Evolutionary conservation across 2,888 invertebrate species (phyloP).

Genomic region (Plagiodera versicolora): DNA sequence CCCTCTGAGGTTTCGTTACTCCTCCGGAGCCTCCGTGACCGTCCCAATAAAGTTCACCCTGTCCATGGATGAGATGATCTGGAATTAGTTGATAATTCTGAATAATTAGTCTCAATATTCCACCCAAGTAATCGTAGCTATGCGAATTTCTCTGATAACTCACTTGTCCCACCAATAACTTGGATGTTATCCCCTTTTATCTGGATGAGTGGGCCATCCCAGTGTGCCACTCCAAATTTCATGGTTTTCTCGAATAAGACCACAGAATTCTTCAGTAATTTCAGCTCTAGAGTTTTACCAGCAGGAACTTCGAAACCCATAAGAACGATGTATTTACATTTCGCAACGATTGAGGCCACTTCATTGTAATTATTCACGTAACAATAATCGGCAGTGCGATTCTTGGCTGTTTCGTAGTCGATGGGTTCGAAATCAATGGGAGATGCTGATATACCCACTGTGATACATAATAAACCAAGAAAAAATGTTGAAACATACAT

Average conservation of each 20-base stretch:
- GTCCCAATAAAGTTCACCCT: constrained; percentile 34
- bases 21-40: constrained; percentile 32
- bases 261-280: background rate
- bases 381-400: background rate
- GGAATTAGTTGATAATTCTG: too few relatives aligned
- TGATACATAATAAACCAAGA: too few relatives aligned
- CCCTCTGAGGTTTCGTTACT: constrained; percentile 33
- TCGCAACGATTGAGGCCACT: background rate
- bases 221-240: constrained; percentile 11
- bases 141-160: too few relatives aligned
- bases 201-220: constrained; percentile 16
- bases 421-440: background rate
- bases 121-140: too few relatives aligned
- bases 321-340: constrained; percentile 1
- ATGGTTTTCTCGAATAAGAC: constrained; percentile 5
- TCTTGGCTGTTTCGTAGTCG: background rate
- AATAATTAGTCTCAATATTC: too few relatives aligned
- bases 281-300: constrained; percentile 6
- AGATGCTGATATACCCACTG: background rate
- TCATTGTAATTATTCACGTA: background rate
- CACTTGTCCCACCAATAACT: background rate
- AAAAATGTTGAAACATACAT: too few relatives aligned
- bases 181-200: background rate
- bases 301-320: constrained; percentile 12
- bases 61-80: constrained; percentile 6